These are phyloP conservation scores for Phragmatobia fuliginosa DNA, from an alignment of 2,888 invertebrate genomes.

Conservation along the genomic window DNA sequence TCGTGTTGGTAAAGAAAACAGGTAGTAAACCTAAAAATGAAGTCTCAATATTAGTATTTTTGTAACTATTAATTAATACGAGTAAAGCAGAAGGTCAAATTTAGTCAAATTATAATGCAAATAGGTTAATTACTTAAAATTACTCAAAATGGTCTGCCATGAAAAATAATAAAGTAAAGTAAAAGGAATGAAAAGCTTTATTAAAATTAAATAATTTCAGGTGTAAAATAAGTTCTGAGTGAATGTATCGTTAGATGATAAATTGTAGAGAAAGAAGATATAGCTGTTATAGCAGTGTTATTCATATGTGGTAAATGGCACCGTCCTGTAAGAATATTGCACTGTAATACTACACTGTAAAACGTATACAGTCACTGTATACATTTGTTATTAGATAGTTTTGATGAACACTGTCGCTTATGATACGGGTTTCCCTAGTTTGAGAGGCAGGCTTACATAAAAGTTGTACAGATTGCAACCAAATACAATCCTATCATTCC, in stretches of 20 bases:
- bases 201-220: neutral
- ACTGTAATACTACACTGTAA: too few species aligned
- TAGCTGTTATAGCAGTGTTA: neutral
- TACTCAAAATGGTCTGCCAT: neutral
- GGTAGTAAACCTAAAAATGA: conserved; percentile 38
- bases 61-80: neutral
- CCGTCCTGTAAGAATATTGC: too few species aligned
- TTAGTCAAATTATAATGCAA: neutral
- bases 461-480: too few species aligned
- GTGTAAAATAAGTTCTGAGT: too few species aligned
- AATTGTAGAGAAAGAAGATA: neutral
- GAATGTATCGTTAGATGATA: neutral
- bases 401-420: too few species aligned
- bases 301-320: too few species aligned
- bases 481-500: too few species aligned
- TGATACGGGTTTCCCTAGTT: too few species aligned
- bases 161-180: neutral
- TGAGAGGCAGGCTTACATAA: too few species aligned
- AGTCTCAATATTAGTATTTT: neutral
- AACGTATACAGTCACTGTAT: too few species aligned
- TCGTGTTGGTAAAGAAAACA: conserved; percentile 40
- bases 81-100: neutral
- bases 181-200: neutral
- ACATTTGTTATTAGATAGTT: too few species aligned
- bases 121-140: neutral